Conservation (phyloP, 2,888 invertebrate genomes). For the Amitus sp. region DNA sequence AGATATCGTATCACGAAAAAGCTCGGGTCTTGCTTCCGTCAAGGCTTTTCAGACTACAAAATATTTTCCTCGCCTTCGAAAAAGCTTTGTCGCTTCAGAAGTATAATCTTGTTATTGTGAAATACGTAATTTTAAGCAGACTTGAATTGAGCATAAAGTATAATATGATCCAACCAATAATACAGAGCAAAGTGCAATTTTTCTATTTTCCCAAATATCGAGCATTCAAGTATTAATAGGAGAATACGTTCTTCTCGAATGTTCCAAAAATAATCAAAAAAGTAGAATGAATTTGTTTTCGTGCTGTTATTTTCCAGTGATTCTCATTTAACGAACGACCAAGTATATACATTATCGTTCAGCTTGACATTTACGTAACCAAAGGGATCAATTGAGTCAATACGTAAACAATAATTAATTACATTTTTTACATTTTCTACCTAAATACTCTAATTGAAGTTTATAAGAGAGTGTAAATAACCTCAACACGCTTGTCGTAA, state of each 20-base stretch:
- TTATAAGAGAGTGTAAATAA: conserved; percentile 34
- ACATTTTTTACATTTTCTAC: conserved; percentile 42
- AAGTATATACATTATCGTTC: too few relatives aligned
- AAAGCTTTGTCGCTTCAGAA: conserved; percentile 34
- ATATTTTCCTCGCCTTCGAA: conserved; percentile 37
- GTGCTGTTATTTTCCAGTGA: too few relatives aligned
- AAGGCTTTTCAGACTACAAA: conserved; percentile 29
- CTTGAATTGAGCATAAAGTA: too few relatives aligned
- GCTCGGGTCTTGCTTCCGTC: conserved; percentile 32
- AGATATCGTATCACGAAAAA: neutral
- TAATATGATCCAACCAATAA: neutral
- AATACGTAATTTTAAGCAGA: conserved; percentile 10
- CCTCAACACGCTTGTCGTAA: conserved; percentile 23
- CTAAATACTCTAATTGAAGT: conserved; percentile 34
- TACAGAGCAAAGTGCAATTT: too few relatives aligned
- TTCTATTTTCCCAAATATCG: too few relatives aligned
- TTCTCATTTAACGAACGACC: too few relatives aligned
- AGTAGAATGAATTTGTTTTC: too few relatives aligned
- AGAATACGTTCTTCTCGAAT: too few relatives aligned
- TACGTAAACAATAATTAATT: conserved; percentile 34
- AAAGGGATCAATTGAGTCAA: conserved; percentile 38
- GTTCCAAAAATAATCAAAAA: too few relatives aligned
- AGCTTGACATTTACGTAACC: conserved; percentile 22
- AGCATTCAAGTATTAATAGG: too few relatives aligned
- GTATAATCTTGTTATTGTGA: conserved; percentile 37